These are phyloP conservation scores for Nothobranchius kuhntae DNA, from an alignment of 2,113 vertebrate species.

Conservation along the genomic window DNA sequence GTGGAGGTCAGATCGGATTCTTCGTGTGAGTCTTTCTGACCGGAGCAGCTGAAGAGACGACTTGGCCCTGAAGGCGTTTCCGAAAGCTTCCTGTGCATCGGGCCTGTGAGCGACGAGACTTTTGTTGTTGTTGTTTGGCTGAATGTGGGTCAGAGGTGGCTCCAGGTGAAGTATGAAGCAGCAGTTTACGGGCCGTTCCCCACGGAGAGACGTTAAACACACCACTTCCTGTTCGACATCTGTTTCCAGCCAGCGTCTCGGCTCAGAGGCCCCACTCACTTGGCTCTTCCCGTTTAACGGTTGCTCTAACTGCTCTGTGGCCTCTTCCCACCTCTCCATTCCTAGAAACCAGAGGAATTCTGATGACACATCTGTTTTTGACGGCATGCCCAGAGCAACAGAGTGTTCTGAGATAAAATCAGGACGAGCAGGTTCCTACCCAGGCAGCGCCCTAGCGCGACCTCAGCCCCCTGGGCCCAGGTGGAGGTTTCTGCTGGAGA, in stretches of 20 bases:
- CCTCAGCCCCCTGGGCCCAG: conserved; percentile 46
- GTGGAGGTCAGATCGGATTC: too few relatives aligned
- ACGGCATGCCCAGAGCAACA: conserved; percentile 60
- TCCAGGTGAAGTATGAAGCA: conserved; percentile 84
- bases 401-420: conserved; percentile 58
- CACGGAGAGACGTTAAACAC: conserved; percentile 77
- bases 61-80: background rate
- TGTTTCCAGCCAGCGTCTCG: conserved; percentile 70
- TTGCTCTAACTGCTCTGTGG: conserved; percentile 69
- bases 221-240: conserved; percentile 80
- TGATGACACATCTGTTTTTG: conserved; percentile 46
- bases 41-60: background rate
- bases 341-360: conserved; percentile 39
- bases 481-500: conserved; percentile 48
- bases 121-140: conserved; percentile 32
- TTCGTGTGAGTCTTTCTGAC: too few relatives aligned
- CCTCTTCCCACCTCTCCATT: conserved; percentile 48
- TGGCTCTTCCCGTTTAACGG: conserved; percentile 19
- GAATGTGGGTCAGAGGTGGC: conserved; percentile 86
- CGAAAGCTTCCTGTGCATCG: conserved; percentile 23
- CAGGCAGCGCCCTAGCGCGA: conserved; percentile 40
- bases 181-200: conserved; percentile 83
- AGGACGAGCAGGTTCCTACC: conserved; percentile 62
- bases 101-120: conserved; percentile 1
- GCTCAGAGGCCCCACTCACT: conserved; percentile 33